Base-by-base conservation (phyloP, 2,797 vertebrate genomes). In the Poecilia gillii region DNA sequence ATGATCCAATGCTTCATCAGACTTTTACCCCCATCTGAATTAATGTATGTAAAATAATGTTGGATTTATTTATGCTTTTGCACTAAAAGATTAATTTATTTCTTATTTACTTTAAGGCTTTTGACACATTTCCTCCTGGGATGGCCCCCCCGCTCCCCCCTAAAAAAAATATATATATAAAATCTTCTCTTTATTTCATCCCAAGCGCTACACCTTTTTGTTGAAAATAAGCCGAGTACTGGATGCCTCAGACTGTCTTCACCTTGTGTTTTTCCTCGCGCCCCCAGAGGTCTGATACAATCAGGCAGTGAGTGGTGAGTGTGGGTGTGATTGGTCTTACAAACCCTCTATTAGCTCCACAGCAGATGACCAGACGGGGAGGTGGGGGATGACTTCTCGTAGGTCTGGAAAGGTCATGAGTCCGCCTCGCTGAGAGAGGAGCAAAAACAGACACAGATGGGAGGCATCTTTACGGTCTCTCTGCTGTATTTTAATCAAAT, bases 321-420 rank as follows among this genome's bases (percentile, higher is more conserved):
- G 76, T 2, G 53, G 83, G 84, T 90, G 87, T 91, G 87, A 89
- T 86, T 89, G 84, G 72, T 78, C 79, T 81, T 82, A 72, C 78
- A 83, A 90, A 82, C 78, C 78, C 31, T 62, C 80, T 77, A 91
- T 94, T 92, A 93, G 85, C 92, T 88, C 86, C 81, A 87, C 89
- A 71, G 85, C 75, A 78, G 89, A 90, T 78, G 79, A 88, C 66
- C 82, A 77, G 83, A 85, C 77, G 74, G 68, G 84, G 86, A 90
- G 87, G 84, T 77, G 59, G 79, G 79, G 79, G 55, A 78, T 83
- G 87, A 90, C 88, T 87, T 82, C 84, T 74, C 57, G 75, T 36
- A 74, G 79, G 75, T 78, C 76, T 45, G 16, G 20, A 91, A 87
- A 92, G 90, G 92, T 93, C 91, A 89, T 23, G 25, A 55, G 80